These are phyloP conservation scores for Cololabis saira DNA, from an alignment of 2,113 vertebrate genomes.

Conservation along the genomic window DNA sequence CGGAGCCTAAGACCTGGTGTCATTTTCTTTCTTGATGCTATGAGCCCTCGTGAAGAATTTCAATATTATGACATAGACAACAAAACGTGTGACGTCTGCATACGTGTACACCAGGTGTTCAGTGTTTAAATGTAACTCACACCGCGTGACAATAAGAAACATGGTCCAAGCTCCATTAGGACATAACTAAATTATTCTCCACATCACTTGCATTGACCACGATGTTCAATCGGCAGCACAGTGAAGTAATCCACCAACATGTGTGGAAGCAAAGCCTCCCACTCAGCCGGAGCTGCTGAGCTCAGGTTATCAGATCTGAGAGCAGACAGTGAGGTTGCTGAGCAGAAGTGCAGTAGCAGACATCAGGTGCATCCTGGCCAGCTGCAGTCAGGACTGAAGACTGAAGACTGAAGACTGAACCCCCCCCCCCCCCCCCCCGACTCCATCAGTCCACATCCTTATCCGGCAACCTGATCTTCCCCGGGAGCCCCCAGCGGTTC, in stretches of 20 bases:
- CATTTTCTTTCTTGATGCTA: no score
- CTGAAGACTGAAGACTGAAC: slow-evolving; percentile 6
- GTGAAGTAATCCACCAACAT: slow-evolving; percentile 32
- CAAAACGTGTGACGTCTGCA: no score
- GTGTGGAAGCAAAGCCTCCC: slow-evolving; percentile 24
- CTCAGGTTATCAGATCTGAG: slow-evolving; percentile 54
- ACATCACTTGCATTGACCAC: slow-evolving; percentile 36
- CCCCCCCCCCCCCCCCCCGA: slow-evolving; percentile 40
- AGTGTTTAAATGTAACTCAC: no score
- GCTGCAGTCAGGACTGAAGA: slow-evolving; percentile 13
- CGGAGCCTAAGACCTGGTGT: no score
- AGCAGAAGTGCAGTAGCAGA: slow-evolving; percentile 58
- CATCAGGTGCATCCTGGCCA: slow-evolving; percentile 19
- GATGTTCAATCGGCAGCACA: slow-evolving; percentile 25
- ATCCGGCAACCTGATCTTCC: slow-evolving; percentile 74
- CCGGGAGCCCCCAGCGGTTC: slow-evolving; percentile 60
- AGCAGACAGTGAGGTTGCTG: slow-evolving; percentile 49
- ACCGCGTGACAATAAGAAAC: background rate
- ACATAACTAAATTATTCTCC: slow-evolving; percentile 50
- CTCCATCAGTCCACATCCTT: slow-evolving; percentile 77
- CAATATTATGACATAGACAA: no score
- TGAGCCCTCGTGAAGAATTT: no score
- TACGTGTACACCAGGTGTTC: no score
- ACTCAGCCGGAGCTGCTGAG: slow-evolving; percentile 33
- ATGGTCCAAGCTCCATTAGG: slow-evolving; percentile 16